These are phyloP conservation scores for Triplophysa tibetana DNA, from an alignment of 2,113 vertebrate genomes.

Conservation along the genomic window DNA sequence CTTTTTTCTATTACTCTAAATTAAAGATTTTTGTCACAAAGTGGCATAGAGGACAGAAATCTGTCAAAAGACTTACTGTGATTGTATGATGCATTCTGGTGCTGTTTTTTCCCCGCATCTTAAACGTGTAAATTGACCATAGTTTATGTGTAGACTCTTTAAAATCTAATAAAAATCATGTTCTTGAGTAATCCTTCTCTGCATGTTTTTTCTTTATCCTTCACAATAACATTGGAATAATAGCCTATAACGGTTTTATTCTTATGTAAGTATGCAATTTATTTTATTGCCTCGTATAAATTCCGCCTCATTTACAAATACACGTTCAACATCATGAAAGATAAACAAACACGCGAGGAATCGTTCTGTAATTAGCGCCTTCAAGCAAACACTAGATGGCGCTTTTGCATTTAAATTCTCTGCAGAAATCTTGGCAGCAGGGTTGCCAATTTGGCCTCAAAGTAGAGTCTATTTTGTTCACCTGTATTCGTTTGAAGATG, in stretches of 20 bases:
- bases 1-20: background rate
- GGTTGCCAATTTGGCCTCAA: too few relatives aligned
- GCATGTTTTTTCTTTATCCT: background rate
- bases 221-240: background rate
- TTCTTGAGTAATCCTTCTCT: background rate
- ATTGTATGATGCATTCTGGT: conserved; percentile 4
- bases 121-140: background rate
- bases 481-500: too few relatives aligned
- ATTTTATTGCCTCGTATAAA: too few relatives aligned
- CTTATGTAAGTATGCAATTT: background rate
- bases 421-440: too few relatives aligned
- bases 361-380: too few relatives aligned
- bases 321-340: too few relatives aligned
- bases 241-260: too few relatives aligned
- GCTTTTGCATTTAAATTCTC: background rate
- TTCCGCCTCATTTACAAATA: too few relatives aligned
- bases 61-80: background rate
- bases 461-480: too few relatives aligned
- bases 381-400: background rate
- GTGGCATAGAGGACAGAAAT: background rate
- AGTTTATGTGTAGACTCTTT: conserved; percentile 9
- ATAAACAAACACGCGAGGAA: too few relatives aligned
- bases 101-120: conserved; percentile 8
- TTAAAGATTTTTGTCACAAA: too few relatives aligned
- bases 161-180: conserved; percentile 6